These are phyloP conservation scores for Colletes collaris DNA, from an alignment of 2,888 invertebrate species.

Conservation along the genomic window DNA sequence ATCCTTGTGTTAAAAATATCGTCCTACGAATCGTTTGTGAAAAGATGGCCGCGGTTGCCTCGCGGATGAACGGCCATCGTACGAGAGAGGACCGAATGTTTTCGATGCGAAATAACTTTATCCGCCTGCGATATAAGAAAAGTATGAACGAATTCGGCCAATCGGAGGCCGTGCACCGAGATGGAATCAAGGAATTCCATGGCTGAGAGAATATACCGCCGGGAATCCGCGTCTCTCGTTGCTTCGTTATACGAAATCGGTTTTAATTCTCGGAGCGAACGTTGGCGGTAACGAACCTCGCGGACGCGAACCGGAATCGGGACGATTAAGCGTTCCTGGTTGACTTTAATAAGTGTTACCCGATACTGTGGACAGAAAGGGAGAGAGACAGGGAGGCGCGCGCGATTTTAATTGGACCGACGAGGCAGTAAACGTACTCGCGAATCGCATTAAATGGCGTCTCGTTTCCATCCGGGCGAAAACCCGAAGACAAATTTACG, in stretches of 20 bases:
- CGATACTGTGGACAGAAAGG: not conserved
- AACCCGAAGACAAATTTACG: conserved; percentile 30
- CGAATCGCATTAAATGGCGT: conserved; percentile 6
- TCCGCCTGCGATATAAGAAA: too few species aligned
- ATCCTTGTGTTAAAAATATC: too few species aligned
- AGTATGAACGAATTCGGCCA: not conserved
- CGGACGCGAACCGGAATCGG: not conserved
- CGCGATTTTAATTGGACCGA: conserved; percentile 31
- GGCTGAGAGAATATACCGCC: not conserved
- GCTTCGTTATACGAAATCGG: conserved; percentile 16
- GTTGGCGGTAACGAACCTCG: conserved; percentile 11
- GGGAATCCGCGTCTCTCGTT: not conserved
- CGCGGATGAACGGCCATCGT: too few species aligned
- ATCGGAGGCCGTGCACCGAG: not conserved
- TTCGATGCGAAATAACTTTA: too few species aligned
- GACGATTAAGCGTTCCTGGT: conserved; percentile 16
- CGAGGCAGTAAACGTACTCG: conserved; percentile 13
- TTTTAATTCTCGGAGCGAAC: conserved; percentile 8
- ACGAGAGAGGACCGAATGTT: too few species aligned
- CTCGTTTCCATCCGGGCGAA: conserved; percentile 19
- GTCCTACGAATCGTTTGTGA: too few species aligned
- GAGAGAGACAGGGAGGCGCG: conserved; percentile 4
- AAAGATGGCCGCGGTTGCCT: too few species aligned
- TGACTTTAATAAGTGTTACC: conserved; percentile 24
- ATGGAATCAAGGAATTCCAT: not conserved